phyloP scores from a whole-genome alignment of 1,140 invertebrate species.

The Caenorhabditis inopinata region DNA sequence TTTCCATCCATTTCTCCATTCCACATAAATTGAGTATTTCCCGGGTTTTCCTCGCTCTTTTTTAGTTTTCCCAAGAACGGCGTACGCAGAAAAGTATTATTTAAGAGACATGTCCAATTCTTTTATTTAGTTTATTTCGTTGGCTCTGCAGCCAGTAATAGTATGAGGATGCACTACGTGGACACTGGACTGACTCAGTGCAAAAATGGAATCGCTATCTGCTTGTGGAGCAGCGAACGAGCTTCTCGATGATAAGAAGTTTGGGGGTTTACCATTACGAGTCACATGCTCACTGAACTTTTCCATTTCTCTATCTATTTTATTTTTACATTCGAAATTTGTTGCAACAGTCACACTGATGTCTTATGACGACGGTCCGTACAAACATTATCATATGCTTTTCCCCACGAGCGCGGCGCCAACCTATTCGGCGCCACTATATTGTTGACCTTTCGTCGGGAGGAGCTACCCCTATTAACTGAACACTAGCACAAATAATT shows the following conservation, averaged over 20 bases:
- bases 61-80: background rate
- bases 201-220: too few relatives aligned
- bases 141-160: too few relatives aligned
- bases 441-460: slow-evolving; percentile 27
- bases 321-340: background rate
- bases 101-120: background rate
- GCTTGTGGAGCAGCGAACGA: too few relatives aligned
- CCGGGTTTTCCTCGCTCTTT: background rate
- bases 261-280: background rate
- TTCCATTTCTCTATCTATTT: background rate
- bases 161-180: too few relatives aligned
- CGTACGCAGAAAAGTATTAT: background rate
- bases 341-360: background rate
- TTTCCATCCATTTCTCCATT: background rate
- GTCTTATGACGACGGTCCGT: slow-evolving; percentile 6
- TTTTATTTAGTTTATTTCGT: too few relatives aligned
- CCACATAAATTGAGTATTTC: background rate
- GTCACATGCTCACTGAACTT: background rate
- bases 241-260: slow-evolving; percentile 6
- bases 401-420: background rate
- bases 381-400: slow-evolving; percentile 28
- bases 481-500: slow-evolving; percentile 21
- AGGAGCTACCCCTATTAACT: background rate
- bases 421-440: background rate
- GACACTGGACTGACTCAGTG: too few relatives aligned